phyloP scores from a whole-genome alignment of 2,113 vertebrate genomes.

The Fulmarus glacialis region DNA sequence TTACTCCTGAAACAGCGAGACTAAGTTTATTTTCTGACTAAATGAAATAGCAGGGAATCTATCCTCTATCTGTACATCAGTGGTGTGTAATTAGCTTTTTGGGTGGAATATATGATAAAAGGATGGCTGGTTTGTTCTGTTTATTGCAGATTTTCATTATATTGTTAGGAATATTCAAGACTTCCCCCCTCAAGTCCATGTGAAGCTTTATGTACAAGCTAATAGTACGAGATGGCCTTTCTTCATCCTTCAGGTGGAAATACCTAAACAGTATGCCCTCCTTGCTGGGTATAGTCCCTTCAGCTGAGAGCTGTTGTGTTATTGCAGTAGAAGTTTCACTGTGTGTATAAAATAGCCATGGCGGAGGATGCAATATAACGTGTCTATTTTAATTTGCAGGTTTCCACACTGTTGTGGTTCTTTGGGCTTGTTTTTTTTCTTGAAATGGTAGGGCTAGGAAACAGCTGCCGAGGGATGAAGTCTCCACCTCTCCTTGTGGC shows the following conservation, averaged over 20 bases:
- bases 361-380: background rate
- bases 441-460: slow-evolving; percentile 87
- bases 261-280: background rate
- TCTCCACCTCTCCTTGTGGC: slow-evolving; percentile 87
- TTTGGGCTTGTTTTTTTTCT: background rate
- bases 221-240: background rate
- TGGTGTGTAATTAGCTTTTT: background rate
- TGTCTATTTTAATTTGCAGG: slow-evolving; percentile 38
- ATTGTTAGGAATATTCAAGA: background rate
- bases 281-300: background rate
- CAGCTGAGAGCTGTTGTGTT: background rate
- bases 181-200: background rate
- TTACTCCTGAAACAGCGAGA: background rate
- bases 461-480: slow-evolving; percentile 87
- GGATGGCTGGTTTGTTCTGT: background rate
- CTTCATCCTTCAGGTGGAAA: background rate
- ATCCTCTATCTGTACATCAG: background rate
- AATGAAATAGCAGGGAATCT: background rate
- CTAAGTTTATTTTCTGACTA: background rate
- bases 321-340: background rate
- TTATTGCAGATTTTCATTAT: background rate
- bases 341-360: background rate
- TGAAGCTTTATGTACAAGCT: background rate
- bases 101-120: background rate
- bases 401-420: background rate